These are phyloP conservation scores for Myotis findleyi DNA, from an alignment of 2,797 vertebrate species.

Conservation along the genomic window DNA sequence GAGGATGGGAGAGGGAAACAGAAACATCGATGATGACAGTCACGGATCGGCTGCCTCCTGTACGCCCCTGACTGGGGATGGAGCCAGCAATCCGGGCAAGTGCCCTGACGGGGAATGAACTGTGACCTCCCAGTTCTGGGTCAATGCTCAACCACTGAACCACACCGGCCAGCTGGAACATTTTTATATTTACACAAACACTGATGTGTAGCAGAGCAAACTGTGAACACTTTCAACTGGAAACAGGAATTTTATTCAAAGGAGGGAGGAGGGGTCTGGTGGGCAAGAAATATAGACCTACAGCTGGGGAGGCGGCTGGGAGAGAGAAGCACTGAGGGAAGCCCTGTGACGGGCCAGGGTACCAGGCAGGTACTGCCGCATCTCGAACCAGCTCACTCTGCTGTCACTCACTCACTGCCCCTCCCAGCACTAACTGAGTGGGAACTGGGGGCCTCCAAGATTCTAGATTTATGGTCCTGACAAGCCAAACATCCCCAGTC, in stretches of 20 bases:
- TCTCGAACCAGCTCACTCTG: neutral
- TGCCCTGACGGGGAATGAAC: too few species aligned
- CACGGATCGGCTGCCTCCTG: too few species aligned
- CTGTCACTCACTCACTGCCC: neutral
- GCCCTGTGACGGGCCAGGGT: neutral
- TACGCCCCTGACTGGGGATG: too few species aligned
- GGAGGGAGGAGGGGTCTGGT: fast-evolving
- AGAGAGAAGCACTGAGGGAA: fast-evolving
- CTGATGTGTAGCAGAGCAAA: neutral
- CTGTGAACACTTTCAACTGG: too few species aligned
- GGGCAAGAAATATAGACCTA: neutral
- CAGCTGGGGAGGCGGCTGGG: neutral
- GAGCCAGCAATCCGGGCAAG: too few species aligned
- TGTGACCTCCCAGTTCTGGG: too few species aligned
- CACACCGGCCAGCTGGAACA: too few species aligned
- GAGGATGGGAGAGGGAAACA: too few species aligned
- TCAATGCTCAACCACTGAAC: too few species aligned
- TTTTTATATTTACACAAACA: neutral
- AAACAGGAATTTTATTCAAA: too few species aligned
- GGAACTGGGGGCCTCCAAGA: neutral
- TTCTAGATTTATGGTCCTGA: neutral
- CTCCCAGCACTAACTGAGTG: neutral
- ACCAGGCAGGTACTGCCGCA: fast-evolving
- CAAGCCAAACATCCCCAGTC: neutral
- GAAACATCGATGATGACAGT: too few species aligned